These are phyloP conservation scores for Eptatretus burgeri DNA, from an alignment of 2,113 vertebrate genomes.

Conservation along the genomic window DNA sequence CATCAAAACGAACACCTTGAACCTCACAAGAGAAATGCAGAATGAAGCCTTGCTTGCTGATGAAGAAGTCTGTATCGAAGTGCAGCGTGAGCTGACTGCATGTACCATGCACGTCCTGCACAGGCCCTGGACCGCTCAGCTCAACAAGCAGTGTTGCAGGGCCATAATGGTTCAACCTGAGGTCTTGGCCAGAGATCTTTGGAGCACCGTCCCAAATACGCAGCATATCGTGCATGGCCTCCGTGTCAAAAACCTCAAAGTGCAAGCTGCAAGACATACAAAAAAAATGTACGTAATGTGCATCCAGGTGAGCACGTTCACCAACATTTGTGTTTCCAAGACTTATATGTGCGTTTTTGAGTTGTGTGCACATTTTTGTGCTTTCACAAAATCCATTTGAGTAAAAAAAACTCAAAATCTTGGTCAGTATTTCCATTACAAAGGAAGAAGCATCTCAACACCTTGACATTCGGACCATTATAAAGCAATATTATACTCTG, in stretches of 20 bases:
- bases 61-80: constrained; percentile 96
- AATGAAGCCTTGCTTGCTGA: constrained; percentile 90
- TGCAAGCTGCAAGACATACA: constrained; percentile 28
- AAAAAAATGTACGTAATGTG: no score
- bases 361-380: no score
- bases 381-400: no score
- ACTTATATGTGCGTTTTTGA: no score
- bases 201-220: constrained; percentile 78
- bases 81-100: constrained; percentile 62
- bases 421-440: no score
- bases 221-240: constrained; percentile 70
- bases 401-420: no score
- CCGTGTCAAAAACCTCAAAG: constrained; percentile 81
- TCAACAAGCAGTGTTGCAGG: constrained; percentile 58
- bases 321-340: no score
- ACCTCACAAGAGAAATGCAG: constrained; percentile 58
- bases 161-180: no score
- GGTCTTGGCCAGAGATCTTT: constrained; percentile 53
- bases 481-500: no score
- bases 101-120: constrained; percentile 57
- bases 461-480: no score
- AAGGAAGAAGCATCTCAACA: no score
- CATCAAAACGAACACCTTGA: neutral
- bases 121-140: constrained; percentile 39
- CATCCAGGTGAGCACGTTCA: no score